Evolutionary conservation across 2,113 vertebrate genomes (phyloP).

Genomic region (Vicugna pacos): DNA sequence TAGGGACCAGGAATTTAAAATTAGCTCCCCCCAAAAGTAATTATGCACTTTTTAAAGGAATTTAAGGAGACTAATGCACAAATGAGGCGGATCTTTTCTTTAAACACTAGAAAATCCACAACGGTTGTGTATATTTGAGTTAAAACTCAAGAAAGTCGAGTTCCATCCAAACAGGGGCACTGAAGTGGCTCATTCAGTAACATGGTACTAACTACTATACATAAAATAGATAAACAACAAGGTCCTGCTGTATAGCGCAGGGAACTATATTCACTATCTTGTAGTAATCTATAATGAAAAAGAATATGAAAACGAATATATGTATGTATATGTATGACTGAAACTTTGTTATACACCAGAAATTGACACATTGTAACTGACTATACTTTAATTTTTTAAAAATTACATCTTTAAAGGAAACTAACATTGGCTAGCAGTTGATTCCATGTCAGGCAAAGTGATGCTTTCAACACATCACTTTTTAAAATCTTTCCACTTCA

Average conservation of each 20-base stretch:
- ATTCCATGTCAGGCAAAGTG: background rate
- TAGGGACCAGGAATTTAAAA: conserved; percentile 14
- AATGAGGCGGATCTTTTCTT: background rate
- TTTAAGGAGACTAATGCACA: background rate
- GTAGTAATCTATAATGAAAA: too few relatives aligned
- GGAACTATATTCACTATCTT: too few relatives aligned
- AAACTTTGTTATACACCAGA: too few relatives aligned
- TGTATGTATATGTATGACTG: too few relatives aligned
- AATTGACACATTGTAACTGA: too few relatives aligned
- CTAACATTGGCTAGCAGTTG: background rate
- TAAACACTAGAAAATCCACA: conserved; percentile 38
- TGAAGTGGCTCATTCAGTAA: conserved; percentile 26
- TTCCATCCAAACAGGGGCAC: background rate
- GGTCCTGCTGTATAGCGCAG: too few relatives aligned
- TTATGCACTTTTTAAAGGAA: background rate
- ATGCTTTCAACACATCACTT: background rate
- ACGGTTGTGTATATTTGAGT: background rate
- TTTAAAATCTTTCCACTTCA: background rate
- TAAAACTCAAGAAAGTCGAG: conserved; percentile 8
- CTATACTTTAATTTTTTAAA: background rate
- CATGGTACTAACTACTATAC: too few relatives aligned
- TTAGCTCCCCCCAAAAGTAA: background rate
- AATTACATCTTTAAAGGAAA: conserved; percentile 5
- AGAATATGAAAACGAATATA: too few relatives aligned
- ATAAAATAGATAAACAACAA: too few relatives aligned